Base-by-base conservation (phyloP, 1,140 invertebrate species). In the Sarcophaga peregrina region DNA sequence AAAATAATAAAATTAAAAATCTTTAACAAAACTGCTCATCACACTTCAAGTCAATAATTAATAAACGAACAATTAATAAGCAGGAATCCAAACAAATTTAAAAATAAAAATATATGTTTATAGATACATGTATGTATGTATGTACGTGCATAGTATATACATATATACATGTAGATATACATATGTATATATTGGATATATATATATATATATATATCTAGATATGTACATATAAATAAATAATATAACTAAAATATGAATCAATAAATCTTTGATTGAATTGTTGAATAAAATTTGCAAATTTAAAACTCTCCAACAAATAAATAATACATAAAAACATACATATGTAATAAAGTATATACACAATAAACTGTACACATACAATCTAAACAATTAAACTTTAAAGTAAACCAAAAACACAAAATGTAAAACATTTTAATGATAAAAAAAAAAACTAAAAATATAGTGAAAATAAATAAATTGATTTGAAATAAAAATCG, bases 141-240 rank as follows among this genome's bases (percentile, higher is more conserved):
- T 15, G 0, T 74, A 74, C 37, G 37, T 73, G 37, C 37, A 73
- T 73, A 73, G 7, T 37, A 45, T 37, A 74, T 72, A 72, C 8
- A 72, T 72, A 17, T 17, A 72, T 72, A 72, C 8, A 72, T 54
- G 5, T 54, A 54, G 1, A 54, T 54, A 54, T 54, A 54, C 17
- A 72, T 17, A 72, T 72, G 17, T 17, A 72, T 72, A 72, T 17
- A n/a, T n/a, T n/a, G n/a, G n/a, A n/a, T n/a, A 72, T 72, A 72
- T 17, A 72, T 72, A 72, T 17, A 17, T 72, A 72, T 17, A 17
- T 72, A 72, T 17, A 72, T 72, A 72, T 17, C 13, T 72, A 25
- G 4, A 17, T 20, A 25, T n/a, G 6, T 72, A 54, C 52, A 54
- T 54, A 54, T 15, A 54, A 52, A 52, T 13, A 52, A 10, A 10